These are phyloP conservation scores for Sycophila texana DNA, from an alignment of 2,888 invertebrate genomes.

Conservation along the genomic window DNA sequence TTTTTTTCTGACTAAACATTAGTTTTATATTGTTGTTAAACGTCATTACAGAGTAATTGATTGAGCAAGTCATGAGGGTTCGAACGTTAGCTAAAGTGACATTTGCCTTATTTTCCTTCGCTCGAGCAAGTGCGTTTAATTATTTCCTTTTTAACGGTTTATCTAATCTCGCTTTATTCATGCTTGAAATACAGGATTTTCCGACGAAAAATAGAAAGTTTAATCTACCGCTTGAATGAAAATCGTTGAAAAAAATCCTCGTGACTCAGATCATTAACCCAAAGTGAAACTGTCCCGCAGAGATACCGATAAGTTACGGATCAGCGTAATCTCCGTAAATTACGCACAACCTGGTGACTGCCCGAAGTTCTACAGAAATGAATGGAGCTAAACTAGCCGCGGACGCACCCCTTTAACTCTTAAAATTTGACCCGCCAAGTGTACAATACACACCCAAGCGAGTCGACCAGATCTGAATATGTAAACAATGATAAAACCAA, in stretches of 20 bases:
- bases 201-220: constrained; percentile 7
- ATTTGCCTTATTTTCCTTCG: neutral
- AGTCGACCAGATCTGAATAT: no score
- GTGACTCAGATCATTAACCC: constrained; percentile 5
- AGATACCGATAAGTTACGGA: no score
- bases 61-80: neutral
- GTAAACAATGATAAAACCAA: no score
- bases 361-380: no score
- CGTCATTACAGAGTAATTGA: neutral
- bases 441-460: no score
- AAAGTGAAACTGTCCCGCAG: no score
- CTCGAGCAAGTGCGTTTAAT: neutral
- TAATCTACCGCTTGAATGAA: neutral
- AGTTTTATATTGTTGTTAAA: neutral
- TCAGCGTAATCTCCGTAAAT: no score
- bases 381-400: no score
- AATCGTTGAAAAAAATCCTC: neutral
- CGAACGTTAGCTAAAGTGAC: neutral
- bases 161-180: neutral
- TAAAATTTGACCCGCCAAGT: no score
- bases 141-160: neutral
- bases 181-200: neutral
- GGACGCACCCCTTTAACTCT: no score
- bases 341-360: no score
- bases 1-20: neutral